A percentile compares a stretch with the other conserved stretches of the same genome.
phyloP scores from a whole-genome alignment of 2,888 invertebrate species.

The Hecatera dysodea region DNA sequence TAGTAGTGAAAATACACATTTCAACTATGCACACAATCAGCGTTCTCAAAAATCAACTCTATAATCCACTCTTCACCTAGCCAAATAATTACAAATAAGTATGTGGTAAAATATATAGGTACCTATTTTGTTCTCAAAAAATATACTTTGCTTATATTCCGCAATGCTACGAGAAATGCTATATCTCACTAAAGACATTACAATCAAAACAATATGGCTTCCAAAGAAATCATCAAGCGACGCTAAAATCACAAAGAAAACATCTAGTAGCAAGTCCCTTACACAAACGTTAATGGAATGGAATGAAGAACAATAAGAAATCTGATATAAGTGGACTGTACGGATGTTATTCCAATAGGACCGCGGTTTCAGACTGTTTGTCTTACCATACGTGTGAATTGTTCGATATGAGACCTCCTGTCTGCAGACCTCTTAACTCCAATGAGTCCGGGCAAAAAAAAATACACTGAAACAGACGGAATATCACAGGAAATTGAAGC shows the following conservation, averaged over 20 bases:
- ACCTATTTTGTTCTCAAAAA: not conserved
- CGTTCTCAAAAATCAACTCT: too few relatives aligned
- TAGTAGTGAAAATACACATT: too few relatives aligned
- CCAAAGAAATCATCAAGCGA: conserved; percentile 43
- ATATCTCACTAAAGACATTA: conserved; percentile 20
- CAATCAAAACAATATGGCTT: conserved; percentile 43
- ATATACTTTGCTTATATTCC: conserved; percentile 3
- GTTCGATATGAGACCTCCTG: conserved; percentile 71
- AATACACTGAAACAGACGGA: conserved; percentile 69
- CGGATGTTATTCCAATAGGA: conserved; percentile 85
- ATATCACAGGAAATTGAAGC: conserved; percentile 64
- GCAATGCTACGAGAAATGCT: conserved; percentile 3
- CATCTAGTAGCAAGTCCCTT: conserved; percentile 74
- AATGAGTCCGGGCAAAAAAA: conserved; percentile 72
- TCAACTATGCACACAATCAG: too few relatives aligned
- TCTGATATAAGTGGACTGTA: conserved; percentile 86
- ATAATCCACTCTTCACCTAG: too few relatives aligned
- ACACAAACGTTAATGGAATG: conserved; percentile 85
- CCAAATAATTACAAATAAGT: too few relatives aligned
- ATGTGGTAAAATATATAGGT: too few relatives aligned
- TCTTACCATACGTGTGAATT: conserved; percentile 81
- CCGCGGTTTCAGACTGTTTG: conserved; percentile 74
- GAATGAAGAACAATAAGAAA: conserved; percentile 87
- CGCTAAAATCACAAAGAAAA: conserved; percentile 71
- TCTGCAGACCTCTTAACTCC: conserved; percentile 66